Percentiles rank a stretch among this genome's conserved stretches.
Conservation (phyloP, 2,113 vertebrate species). For the Nothoprocta perdicaria region DNA sequence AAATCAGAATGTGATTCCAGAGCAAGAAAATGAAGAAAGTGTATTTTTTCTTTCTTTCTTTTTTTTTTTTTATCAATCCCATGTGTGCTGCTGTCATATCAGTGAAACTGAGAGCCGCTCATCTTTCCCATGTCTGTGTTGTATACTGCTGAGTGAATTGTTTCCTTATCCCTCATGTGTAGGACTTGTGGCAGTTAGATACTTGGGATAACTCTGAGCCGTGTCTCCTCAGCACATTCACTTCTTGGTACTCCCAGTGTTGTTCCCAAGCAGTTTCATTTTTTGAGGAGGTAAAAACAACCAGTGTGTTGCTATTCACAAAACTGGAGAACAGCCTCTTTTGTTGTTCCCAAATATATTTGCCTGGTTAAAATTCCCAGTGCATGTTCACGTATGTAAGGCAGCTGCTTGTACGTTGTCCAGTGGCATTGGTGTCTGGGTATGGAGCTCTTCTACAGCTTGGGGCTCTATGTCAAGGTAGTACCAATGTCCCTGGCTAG, state of each 20-base stretch:
- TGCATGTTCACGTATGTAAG: neutral
- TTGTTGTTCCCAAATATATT: neutral
- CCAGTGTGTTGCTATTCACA: neutral
- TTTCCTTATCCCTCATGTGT: neutral
- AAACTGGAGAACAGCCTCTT: neutral
- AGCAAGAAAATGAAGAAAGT: neutral
- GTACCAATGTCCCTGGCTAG: neutral
- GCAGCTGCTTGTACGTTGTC: fast-evolving
- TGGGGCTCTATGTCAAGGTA: neutral
- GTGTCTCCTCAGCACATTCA: neutral
- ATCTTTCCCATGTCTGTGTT: neutral
- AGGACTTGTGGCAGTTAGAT: neutral
- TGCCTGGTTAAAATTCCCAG: neutral
- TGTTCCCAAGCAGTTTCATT: neutral
- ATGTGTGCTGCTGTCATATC: neutral
- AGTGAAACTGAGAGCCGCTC: neutral
- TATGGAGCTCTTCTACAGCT: neutral
- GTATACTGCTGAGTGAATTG: neutral
- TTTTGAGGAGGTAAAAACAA: neutral
- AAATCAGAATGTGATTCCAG: constrained; percentile 22
- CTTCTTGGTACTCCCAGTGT: neutral
- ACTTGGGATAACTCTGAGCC: neutral
- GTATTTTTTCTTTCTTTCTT: neutral
- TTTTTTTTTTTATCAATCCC: too few species aligned
- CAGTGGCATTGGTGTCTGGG: neutral